These are phyloP conservation scores for Scleropages formosus DNA, from an alignment of 2,797 vertebrate species.

Conservation along the genomic window DNA sequence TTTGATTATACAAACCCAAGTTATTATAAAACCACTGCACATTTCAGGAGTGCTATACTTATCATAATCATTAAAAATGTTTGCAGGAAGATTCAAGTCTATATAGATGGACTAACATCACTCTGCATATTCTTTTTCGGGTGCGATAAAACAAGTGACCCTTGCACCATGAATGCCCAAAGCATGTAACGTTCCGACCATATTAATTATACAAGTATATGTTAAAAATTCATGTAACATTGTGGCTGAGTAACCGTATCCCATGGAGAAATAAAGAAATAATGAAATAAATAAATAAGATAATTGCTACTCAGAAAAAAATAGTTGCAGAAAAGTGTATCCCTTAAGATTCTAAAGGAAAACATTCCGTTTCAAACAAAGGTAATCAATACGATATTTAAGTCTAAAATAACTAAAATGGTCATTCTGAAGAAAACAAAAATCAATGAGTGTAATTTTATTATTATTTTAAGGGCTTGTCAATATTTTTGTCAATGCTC, in stretches of 20 bases:
- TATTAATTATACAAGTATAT: too few relatives aligned
- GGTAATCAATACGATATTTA: conserved; percentile 51
- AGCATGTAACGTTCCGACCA: too few relatives aligned
- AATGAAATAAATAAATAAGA: conserved; percentile 1
- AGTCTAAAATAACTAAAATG: conserved; percentile 48
- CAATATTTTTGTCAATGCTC: conserved; percentile 40
- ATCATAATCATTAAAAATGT: too few relatives aligned
- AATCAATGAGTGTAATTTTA: conserved; percentile 49
- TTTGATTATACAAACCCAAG: too few relatives aligned
- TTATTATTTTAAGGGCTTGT: conserved; percentile 50
- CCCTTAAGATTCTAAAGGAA: conserved; percentile 27
- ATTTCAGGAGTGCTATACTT: too few relatives aligned
- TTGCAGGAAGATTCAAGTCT: too few relatives aligned
- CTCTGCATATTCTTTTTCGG: too few relatives aligned
- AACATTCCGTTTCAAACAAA: conserved; percentile 48
- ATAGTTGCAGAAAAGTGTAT: neutral
- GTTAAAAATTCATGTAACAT: neutral
- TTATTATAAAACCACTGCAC: too few relatives aligned
- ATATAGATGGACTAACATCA: too few relatives aligned
- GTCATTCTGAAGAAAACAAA: conserved; percentile 49
- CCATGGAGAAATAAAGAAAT: neutral
- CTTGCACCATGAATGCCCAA: too few relatives aligned
- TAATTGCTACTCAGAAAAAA: neutral
- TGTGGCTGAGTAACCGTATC: conserved; percentile 10
- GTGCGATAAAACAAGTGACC: too few relatives aligned